Evolutionary conservation across 2,888 invertebrate genomes (phyloP), one percentile per base, ranked within the genome.

Genomic region (Galerucella pusilla): DNA sequence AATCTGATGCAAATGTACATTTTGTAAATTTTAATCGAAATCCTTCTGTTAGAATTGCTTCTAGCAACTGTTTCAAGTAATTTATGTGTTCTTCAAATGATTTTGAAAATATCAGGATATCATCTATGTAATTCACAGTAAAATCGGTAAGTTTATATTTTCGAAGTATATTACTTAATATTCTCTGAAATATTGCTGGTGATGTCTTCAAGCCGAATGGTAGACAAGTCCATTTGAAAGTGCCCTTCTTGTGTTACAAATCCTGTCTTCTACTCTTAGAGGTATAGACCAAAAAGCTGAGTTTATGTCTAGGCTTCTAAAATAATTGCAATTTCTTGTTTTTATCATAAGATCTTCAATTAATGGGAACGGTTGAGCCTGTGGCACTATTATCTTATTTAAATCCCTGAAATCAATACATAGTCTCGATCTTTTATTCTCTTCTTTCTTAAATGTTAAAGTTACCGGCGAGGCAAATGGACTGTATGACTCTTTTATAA

Each of bases 391-490:
- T 42, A 75, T 75, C 67, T 75, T 71, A 49, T 75, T 71, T 20
- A 75, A 71, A 3, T 71, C 67, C 59, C 70, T 54, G 25, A 74
- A 74, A 64, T 69, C 69, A 25, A 69, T 65, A 14, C 74, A 74
- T 20, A 74, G 20, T 67, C 68, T 71, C 28, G 70, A 25, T 12
- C 42, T 70, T 70, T 12, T 71, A 9, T 68, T 59, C 54, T 75
- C 72, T 45, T 75, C 71, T 68, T 63, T 72, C 45, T 75, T 72
- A 12, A 35, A 64, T 45, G 60, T 64, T 25, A 75, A 46, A 42
- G 75, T 73, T 42, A 60, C 61, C 16, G 75, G 75, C 10, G 70
- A 59, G 10, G 69, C 69, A 68, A 70, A 74, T n/a, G 74, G 74
- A 20, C 70, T 71, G 42, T 49, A 35, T 0, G 35, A 35, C 35